Conservation (phyloP, 2,797 vertebrate species). For the Poeciliopsis paucimaculata region DNA sequence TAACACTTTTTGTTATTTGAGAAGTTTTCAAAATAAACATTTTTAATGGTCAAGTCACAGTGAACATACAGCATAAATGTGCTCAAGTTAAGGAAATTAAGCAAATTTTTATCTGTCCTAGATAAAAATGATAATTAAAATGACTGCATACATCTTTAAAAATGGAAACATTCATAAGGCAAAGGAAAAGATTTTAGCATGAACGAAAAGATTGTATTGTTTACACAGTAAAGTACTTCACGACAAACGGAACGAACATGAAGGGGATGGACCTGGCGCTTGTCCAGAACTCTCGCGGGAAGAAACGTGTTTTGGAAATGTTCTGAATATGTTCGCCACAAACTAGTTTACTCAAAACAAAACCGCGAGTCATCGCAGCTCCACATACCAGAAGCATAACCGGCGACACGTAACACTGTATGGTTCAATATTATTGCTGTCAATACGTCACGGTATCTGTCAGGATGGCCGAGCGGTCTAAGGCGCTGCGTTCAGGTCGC, state of each 20-base stretch:
- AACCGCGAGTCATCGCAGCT: too few species aligned
- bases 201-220: too few species aligned
- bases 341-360: too few species aligned
- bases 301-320: not conserved
- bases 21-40: too few species aligned
- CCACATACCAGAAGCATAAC: too few species aligned
- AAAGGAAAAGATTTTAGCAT: too few species aligned
- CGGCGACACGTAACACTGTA: fast-evolving
- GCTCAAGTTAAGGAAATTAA: not conserved
- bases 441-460: fast-evolving
- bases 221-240: too few species aligned
- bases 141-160: not conserved
- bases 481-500: constrained; percentile 6
- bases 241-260: not conserved
- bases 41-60: not conserved
- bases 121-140: not conserved
- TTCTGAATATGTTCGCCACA: too few species aligned
- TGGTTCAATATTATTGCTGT: too few species aligned
- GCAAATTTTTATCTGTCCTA: not conserved
- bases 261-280: not conserved
- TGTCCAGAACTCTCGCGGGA: not conserved
- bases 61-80: not conserved
- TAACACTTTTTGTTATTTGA: not conserved
- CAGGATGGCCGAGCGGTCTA: not conserved
- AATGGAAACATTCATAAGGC: too few species aligned